Base-by-base conservation (phyloP, 2,113 vertebrate genomes). In the Capra hircus region DNA sequence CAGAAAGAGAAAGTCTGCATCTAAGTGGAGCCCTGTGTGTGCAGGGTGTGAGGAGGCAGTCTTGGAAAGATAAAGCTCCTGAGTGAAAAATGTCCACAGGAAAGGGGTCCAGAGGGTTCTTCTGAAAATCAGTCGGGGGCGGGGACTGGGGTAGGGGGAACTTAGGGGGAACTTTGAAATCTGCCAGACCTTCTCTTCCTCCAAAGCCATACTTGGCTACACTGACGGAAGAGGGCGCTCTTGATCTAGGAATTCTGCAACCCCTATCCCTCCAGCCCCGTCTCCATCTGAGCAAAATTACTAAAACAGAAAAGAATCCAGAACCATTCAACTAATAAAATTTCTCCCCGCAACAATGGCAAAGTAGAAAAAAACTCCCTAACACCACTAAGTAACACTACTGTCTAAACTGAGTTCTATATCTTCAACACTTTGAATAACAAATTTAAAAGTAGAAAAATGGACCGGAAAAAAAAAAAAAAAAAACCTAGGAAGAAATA, bases 211-310 rank as follows among this genome's bases (percentile, higher is more conserved):
- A 77, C 30, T 97, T 95, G 91, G 50, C 55, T 74, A 59, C 97
- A 97, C 90, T 84, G 80, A 96, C 98, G 88, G 94, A 85, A 98
- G 97, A 92, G 97, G 98, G 97, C 82, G 7, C 91, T 94, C 88
- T 91, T 97, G 82, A 97, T 43, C 95, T 60, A 94, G 89, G 88
- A 97, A 98, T 91, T 83, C 45, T 80, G 40, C 33, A 85, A 40
- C 36, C 60, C 71, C 27, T 25, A 3, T 14, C 59, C 1, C 16
- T 71, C 36, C 43, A 80, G 45, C 2, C 13, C 28, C 28, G 8
- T 55, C 77, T 52, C 74, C 64, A 48, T 28, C 53, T 53, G 28
- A 83, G n/a, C 53, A 85, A 74, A 64, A 71, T 14, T 10, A 27
- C 13, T 36, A 36, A 78, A 17, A 87, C 28, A 85, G 78, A 74